Evolutionary conservation across 1,140 invertebrate species (phyloP).

Genomic region (Bombus huntii): DNA sequence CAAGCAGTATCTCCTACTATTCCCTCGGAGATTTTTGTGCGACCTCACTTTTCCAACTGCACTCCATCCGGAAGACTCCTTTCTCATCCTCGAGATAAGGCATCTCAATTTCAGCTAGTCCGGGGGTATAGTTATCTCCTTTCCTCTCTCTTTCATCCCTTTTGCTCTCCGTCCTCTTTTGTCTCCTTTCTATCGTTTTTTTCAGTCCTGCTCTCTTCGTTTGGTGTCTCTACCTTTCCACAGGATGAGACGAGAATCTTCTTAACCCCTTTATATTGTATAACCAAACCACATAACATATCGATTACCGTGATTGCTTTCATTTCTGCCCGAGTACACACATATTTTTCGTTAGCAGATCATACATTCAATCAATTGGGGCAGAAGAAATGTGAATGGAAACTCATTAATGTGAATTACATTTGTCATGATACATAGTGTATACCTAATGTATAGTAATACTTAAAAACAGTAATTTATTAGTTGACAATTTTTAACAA

Average conservation of each 20-base stretch:
- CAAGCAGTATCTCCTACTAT: conserved; percentile 66
- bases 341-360: not conserved
- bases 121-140: not conserved
- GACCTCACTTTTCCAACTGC: conserved; percentile 59
- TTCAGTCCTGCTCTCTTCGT: not conserved
- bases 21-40: conserved; percentile 72
- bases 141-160: not conserved
- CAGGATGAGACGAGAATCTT: conserved; percentile 33
- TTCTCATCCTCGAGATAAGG: conserved; percentile 75
- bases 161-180: conserved; percentile 19
- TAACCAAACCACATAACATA: conserved; percentile 59
- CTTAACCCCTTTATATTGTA: conserved; percentile 54
- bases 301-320: conserved; percentile 56
- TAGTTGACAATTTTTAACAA: too few species aligned
- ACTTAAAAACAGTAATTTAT: too few species aligned
- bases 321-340: conserved; percentile 10
- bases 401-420: too few species aligned
- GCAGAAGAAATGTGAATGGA: too few species aligned
- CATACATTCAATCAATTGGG: too few species aligned
- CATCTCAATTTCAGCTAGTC: conserved; percentile 71
- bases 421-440: too few species aligned
- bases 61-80: conserved; percentile 68
- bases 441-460: too few species aligned
- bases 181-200: not conserved
- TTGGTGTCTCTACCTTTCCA: conserved; percentile 22